Conservation (phyloP, 2,113 vertebrate species). For the Perca flavescens region DNA sequence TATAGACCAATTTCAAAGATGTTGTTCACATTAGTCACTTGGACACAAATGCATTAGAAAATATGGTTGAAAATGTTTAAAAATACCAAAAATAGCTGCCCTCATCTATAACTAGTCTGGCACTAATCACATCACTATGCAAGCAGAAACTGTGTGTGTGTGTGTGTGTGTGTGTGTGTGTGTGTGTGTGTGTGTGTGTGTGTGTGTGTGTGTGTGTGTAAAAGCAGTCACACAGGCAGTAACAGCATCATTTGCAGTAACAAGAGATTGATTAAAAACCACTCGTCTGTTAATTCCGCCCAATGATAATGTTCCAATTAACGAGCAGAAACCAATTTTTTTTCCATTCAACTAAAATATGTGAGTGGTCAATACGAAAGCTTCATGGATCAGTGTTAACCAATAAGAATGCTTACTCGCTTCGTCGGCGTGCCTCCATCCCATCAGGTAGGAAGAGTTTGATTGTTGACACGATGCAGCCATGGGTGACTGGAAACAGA, state of each 20-base stretch:
- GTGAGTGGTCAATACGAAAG: background rate
- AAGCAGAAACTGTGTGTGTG: conserved; percentile 14
- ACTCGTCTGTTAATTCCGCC: background rate
- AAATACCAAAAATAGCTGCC: background rate
- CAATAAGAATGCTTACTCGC: conserved; percentile 89
- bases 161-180: conserved; percentile 17
- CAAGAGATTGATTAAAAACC: background rate
- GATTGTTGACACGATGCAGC: conserved; percentile 98
- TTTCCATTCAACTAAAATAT: background rate
- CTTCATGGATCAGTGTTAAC: background rate
- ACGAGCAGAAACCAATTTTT: background rate
- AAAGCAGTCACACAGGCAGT: background rate
- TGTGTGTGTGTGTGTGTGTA: background rate
- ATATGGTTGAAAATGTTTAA: no score
- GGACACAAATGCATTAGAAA: no score
- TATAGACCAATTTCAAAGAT: no score
- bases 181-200: background rate
- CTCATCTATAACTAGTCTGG: conserved; percentile 42
- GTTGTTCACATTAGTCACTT: no score
- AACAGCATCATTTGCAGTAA: background rate
- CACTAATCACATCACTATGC: conserved; percentile 48
- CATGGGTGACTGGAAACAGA: conserved; percentile 94
- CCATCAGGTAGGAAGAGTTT: conserved; percentile 99
- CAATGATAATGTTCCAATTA: background rate
- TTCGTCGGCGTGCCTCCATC: conserved; percentile 95